These are phyloP conservation scores for Cottus gobio DNA, from an alignment of 2,113 vertebrate genomes.

Conservation along the genomic window DNA sequence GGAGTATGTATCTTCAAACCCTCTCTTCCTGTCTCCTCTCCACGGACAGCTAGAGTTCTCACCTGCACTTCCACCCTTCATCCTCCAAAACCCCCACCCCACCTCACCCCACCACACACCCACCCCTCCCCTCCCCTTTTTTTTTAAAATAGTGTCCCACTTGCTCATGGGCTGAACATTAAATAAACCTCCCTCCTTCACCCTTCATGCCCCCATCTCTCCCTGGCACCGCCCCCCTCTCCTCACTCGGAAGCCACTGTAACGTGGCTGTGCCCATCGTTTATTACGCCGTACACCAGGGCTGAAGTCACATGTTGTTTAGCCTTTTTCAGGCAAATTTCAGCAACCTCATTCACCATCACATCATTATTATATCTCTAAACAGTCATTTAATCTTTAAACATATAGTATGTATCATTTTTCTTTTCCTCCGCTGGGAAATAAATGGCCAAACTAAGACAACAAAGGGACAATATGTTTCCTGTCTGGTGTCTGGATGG, in stretches of 20 bases:
- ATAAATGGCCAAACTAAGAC: slow-evolving; percentile 52
- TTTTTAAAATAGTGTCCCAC: slow-evolving; percentile 70
- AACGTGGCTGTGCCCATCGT: slow-evolving; percentile 46
- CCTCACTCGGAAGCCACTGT: slow-evolving; percentile 49
- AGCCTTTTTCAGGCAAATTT: background rate
- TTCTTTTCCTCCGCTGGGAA: slow-evolving; percentile 1
- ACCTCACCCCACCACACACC: background rate
- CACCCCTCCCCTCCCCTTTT: slow-evolving; percentile 2
- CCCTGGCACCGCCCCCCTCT: slow-evolving; percentile 66
- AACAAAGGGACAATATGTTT: slow-evolving; percentile 76
- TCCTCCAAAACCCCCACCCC: slow-evolving; percentile 13
- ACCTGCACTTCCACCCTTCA: slow-evolving; percentile 57
- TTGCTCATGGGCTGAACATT: slow-evolving; percentile 80
- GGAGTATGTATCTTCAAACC: slow-evolving; percentile 40
- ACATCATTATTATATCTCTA: background rate
- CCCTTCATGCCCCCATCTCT: slow-evolving; percentile 56
- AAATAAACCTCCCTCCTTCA: slow-evolving; percentile 77
- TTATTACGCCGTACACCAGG: slow-evolving; percentile 37
- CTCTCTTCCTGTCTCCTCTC: slow-evolving; percentile 51
- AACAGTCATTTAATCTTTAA: background rate
- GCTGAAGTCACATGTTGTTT: background rate
- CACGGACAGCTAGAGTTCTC: slow-evolving; percentile 54
- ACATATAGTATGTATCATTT: background rate
- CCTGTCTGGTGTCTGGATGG: slow-evolving; percentile 70
- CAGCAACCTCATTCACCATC: background rate